Base-by-base conservation (phyloP, 2,888 invertebrate genomes). In the Gortyna flavago region DNA sequence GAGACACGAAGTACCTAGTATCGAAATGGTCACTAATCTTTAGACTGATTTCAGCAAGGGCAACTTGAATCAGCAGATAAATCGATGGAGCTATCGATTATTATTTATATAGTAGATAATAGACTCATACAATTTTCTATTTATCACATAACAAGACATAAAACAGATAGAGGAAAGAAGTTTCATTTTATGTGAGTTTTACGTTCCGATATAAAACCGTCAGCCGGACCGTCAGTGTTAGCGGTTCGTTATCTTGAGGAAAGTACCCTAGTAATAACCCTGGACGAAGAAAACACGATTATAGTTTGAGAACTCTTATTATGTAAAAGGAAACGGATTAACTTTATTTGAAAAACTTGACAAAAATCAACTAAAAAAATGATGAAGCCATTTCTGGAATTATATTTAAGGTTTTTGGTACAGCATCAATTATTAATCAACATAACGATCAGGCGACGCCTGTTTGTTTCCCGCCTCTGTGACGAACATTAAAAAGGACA, bases 401-500 rank as follows among this genome's bases (percentile, higher is more conserved):
- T 65, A 9, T 38, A 9, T 62, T 59, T 71, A 41, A 8, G 13
- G 7, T 29, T 35, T 25, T 35, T 25, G 6, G 16, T 29, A 67
- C 21, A 66, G 21, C 11, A 9, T 29, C 44, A 44, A 44, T 44
- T 2, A 35, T 64, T 16, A n/a, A 38, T 65, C 16, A 64, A 38
- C 4, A 38, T 9, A 35, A 7, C 13, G 41, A 44, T 13, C 67
- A 76, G 18, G 73, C 70, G 35, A 62, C 5, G 35, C 70, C 87
- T 83, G n/a, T 87, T 87, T 81, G 84, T 79, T 73, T 67, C 32
- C 67, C 65, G 44, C 62, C 44, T 41, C 69, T 84, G 80, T 81
- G 83, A 85, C 75, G 84, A 74, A 85, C 88, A 87, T 89, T 89
- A 85, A 66, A 82, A 79, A 76, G 87, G 82, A 86, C 77, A 84